Conservation (phyloP, 2,113 vertebrate species). For the Pyxicephalus adspersus region DNA sequence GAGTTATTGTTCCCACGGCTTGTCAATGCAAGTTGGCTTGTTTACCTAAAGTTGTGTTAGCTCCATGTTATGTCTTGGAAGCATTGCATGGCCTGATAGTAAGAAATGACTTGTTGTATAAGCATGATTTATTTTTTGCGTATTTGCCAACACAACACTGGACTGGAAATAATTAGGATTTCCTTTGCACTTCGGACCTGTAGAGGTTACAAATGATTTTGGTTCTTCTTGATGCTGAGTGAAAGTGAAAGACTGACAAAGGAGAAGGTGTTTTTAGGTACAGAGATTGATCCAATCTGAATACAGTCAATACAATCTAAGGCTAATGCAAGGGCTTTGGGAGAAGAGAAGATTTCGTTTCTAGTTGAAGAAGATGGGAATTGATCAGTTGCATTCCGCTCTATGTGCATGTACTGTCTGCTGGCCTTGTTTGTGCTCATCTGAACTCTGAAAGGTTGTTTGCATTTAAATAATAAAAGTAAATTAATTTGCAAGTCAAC, state of each 20-base stretch:
- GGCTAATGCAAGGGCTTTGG: constrained; percentile 22
- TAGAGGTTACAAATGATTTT: constrained; percentile 9
- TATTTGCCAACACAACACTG: no score
- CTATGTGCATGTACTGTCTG: background rate
- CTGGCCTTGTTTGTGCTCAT: constrained; percentile 6
- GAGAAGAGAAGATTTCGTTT: constrained; percentile 12
- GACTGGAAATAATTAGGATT: no score
- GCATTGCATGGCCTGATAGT: no score
- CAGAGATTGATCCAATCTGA: constrained; percentile 36
- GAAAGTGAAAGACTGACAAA: constrained; percentile 25
- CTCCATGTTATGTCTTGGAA: no score
- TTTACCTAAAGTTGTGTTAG: no score
- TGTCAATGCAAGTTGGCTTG: no score
- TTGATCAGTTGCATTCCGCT: constrained; percentile 40
- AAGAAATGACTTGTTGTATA: no score
- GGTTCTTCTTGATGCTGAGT: constrained; percentile 19
- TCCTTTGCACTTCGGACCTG: background rate
- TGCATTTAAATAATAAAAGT: background rate
- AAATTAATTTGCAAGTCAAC: no score
- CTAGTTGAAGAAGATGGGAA: constrained; percentile 25
- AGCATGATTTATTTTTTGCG: no score
- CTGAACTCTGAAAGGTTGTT: background rate
- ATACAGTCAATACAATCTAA: constrained; percentile 16
- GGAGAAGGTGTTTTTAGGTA: constrained; percentile 31
- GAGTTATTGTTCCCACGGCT: no score